These are phyloP conservation scores for Octodon degus DNA, from an alignment of 2,113 vertebrate species.

Conservation along the genomic window DNA sequence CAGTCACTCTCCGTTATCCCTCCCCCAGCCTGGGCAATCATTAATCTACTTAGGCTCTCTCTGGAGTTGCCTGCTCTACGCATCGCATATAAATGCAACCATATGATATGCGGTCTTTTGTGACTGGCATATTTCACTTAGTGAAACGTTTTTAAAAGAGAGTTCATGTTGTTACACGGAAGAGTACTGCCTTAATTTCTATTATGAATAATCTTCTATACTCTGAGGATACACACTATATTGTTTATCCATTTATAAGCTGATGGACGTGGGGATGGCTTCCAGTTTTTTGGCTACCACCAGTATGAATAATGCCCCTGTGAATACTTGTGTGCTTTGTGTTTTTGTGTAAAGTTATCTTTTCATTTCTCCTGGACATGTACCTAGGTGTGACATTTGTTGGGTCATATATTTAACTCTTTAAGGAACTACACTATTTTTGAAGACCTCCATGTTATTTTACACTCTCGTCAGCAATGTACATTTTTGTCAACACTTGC, in stretches of 20 bases:
- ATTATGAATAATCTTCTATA: background rate
- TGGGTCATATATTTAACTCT: background rate
- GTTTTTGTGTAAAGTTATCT: background rate
- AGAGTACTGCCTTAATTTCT: background rate
- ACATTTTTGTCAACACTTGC: background rate
- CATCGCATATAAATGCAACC: background rate
- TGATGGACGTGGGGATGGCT: background rate
- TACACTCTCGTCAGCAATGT: background rate
- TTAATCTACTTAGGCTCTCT: background rate
- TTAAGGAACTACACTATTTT: background rate
- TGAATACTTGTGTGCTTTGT: background rate
- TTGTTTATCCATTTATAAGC: background rate
- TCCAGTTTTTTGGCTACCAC: background rate
- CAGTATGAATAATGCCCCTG: background rate
- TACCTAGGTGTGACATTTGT: background rate
- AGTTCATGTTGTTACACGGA: background rate
- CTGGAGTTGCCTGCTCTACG: background rate
- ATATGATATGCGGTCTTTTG: background rate
- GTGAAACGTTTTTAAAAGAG: background rate
- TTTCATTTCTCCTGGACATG: background rate
- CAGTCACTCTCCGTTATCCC: background rate
- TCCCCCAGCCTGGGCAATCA: background rate
- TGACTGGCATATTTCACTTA: background rate
- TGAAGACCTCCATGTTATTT: background rate
- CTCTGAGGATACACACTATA: background rate